A percentile compares a stretch with the other conserved stretches of the same genome.
These are phyloP conservation scores for Eupristina koningsbergeri DNA, from an alignment of 1,140 invertebrate genomes.

Conservation along the genomic window DNA sequence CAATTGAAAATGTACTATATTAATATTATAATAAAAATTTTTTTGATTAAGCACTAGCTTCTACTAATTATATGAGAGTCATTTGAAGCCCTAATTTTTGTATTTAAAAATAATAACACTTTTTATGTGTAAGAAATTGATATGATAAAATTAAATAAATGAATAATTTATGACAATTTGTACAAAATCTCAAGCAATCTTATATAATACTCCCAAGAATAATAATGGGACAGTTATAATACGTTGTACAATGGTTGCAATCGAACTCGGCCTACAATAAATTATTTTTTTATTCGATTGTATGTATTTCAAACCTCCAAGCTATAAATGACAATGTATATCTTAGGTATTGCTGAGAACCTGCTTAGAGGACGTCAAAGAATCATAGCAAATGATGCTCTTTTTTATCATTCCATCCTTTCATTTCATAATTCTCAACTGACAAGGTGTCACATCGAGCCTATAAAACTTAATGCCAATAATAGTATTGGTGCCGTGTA, in stretches of 20 bases:
- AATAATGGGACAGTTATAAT: too few relatives aligned
- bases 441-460: neutral
- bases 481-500: conserved; percentile 15
- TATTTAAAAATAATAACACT: too few relatives aligned
- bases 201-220: too few relatives aligned
- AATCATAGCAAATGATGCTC: neutral
- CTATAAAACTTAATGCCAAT: conserved; percentile 36
- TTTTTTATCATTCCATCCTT: conserved; percentile 9
- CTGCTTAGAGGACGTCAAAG: neutral
- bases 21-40: too few relatives aligned
- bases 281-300: neutral
- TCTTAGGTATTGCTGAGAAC: neutral
- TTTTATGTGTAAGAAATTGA: too few relatives aligned
- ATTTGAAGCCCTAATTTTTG: too few relatives aligned
- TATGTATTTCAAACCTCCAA: neutral
- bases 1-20: too few relatives aligned
- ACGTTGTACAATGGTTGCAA: too few relatives aligned
- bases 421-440: neutral
- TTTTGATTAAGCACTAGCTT: neutral
- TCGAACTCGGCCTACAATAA: neutral
- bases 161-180: too few relatives aligned
- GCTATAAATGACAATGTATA: neutral
- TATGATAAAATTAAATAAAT: too few relatives aligned
- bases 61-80: neutral
- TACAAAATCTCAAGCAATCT: too few relatives aligned